Conservation (phyloP, 2,797 vertebrate species). For the Brachyrhaphis roseni region DNA sequence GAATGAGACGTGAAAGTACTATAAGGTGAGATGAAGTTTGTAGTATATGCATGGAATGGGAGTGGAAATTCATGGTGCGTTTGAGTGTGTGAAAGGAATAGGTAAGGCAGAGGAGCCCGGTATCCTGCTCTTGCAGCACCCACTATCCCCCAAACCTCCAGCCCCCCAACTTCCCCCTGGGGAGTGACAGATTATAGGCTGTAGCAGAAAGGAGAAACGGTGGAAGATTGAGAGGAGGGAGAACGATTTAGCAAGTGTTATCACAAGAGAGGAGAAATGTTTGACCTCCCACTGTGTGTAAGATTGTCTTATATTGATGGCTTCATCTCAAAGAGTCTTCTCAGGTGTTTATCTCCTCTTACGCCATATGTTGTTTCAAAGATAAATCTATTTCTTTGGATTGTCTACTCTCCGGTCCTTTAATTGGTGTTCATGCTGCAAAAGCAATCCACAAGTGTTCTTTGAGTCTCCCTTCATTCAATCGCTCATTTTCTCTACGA, state of each 20-base stretch:
- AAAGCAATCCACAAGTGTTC: constrained; percentile 26
- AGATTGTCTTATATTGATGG: constrained; percentile 65
- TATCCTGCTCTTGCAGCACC: constrained; percentile 46
- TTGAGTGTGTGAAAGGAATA: constrained; percentile 32
- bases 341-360: constrained; percentile 46
- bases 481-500: constrained; percentile 13
- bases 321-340: constrained; percentile 46
- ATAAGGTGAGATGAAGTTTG: constrained; percentile 30
- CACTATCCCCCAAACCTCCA: constrained; percentile 4
- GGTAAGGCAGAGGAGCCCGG: constrained; percentile 45
- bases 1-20: constrained; percentile 37
- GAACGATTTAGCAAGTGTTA: constrained; percentile 54
- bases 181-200: constrained; percentile 66
- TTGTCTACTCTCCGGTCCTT: constrained; percentile 26
- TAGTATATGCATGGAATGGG: constrained; percentile 12
- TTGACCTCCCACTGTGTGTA: constrained; percentile 39
- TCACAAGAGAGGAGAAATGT: constrained; percentile 35
- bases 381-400: constrained; percentile 20
- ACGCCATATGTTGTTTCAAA: constrained; percentile 25
- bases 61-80: constrained; percentile 20
- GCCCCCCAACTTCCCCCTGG: constrained; percentile 21
- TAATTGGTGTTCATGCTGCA: constrained; percentile 24
- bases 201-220: constrained; percentile 43
- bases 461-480: constrained; percentile 19
- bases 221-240: constrained; percentile 48